phyloP scores from a whole-genome alignment of 2,797 vertebrate genomes.

The Chelon auratus region DNA sequence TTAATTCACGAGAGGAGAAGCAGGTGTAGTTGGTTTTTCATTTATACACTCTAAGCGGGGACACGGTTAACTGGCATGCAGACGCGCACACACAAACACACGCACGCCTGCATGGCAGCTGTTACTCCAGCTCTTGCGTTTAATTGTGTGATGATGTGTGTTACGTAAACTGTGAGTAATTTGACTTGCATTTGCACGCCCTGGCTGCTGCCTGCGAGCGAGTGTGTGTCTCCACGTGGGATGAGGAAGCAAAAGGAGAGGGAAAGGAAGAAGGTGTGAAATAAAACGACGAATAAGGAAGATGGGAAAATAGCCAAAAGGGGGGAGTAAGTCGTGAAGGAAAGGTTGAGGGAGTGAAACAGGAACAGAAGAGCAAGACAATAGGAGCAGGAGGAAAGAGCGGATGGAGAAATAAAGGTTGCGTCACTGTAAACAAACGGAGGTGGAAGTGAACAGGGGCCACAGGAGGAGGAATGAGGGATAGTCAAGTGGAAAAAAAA shows the following conservation, averaged over 20 bases:
- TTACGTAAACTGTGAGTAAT: conserved; percentile 63
- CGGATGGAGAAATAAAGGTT: conserved; percentile 16
- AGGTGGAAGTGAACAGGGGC: conserved; percentile 27
- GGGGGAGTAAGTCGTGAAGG: neutral
- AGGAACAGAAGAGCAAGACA: conserved; percentile 1
- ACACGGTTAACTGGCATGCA: conserved; percentile 41
- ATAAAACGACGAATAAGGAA: neutral
- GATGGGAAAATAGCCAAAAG: neutral
- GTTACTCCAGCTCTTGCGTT: conserved; percentile 41
- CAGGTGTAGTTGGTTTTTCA: conserved; percentile 53
- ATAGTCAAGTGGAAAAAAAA: conserved; percentile 23
- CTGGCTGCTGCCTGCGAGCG: conserved; percentile 1
- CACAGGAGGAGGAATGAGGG: conserved; percentile 33
- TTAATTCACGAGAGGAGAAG: conserved; percentile 33
- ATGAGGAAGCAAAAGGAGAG: neutral
- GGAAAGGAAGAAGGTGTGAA: conserved; percentile 15
- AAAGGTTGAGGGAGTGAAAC: neutral
- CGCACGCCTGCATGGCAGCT: conserved; percentile 49
- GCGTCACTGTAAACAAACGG: conserved; percentile 49
- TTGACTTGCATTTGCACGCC: conserved; percentile 41
- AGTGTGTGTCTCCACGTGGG: neutral
- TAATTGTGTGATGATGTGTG: conserved; percentile 58
- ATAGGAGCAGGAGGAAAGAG: conserved; percentile 18
- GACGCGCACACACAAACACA: conserved; percentile 17
- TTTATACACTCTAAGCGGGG: conserved; percentile 40